These are phyloP conservation scores for Campoletis sonorensis DNA, from an alignment of 1,140 invertebrate genomes.

Conservation along the genomic window DNA sequence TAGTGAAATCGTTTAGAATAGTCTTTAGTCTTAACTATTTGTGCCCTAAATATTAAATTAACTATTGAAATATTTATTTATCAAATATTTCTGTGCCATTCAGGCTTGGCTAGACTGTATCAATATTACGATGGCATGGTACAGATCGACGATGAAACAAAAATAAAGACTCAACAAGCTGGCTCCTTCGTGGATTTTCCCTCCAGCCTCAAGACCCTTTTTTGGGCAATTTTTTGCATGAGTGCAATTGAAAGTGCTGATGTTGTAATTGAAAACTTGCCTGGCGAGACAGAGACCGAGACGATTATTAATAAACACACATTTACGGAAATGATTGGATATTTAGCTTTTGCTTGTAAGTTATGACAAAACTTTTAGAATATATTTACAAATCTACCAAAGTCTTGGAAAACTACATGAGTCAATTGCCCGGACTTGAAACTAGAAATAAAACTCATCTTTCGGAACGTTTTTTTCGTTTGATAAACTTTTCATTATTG, in stretches of 20 bases:
- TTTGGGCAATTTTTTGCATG: conserved; percentile 87
- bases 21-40: not conserved
- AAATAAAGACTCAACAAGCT: conserved; percentile 70
- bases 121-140: conserved; percentile 81
- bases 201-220: conserved; percentile 83
- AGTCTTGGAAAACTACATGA: no score
- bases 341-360: conserved; percentile 79
- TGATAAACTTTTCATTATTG: no score
- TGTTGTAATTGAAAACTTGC: conserved; percentile 80
- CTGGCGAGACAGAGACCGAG: conserved; percentile 71
- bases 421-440: no score
- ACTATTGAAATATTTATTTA: not conserved
- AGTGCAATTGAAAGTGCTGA: conserved; percentile 81
- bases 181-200: conserved; percentile 78
- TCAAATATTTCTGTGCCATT: conserved; percentile 29
- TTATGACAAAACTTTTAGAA: not conserved
- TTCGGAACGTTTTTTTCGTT: no score
- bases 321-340: conserved; percentile 81
- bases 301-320: conserved; percentile 77
- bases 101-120: conserved; percentile 74
- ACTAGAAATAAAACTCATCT: no score
- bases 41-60: no score
- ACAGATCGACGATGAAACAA: conserved; percentile 75
- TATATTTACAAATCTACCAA: no score
- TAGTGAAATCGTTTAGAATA: conserved; percentile 12